Percentiles rank a stretch among this genome's conserved stretches.
Evolutionary conservation across 2,113 vertebrate species (phyloP).

Genomic region (Nyctereutes procyonoides): DNA sequence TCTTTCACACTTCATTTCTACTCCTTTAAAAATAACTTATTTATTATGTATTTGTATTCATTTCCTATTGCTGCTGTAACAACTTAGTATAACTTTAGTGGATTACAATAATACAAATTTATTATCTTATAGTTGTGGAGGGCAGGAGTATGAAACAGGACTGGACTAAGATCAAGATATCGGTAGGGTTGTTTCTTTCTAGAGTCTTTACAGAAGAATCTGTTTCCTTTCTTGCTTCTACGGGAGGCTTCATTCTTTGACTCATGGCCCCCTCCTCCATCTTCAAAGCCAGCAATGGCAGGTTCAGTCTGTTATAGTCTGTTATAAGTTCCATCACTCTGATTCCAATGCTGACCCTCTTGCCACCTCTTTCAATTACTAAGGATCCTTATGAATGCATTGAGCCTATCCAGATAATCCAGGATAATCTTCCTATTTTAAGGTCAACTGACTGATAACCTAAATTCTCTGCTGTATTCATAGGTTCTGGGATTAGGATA

Average conservation of each 20-base stretch:
- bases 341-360: not conserved
- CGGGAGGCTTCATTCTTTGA: not conserved
- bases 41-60: not conserved
- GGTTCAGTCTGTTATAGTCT: no score
- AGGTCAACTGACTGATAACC: not conserved
- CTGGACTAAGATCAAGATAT: not conserved
- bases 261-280: no score
- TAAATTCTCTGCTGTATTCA: not conserved
- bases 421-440: not conserved
- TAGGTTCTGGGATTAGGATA: not conserved
- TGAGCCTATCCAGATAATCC: not conserved
- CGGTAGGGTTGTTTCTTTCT: not conserved
- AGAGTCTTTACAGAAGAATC: not conserved
- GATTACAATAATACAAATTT: not conserved
- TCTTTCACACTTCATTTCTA: not conserved
- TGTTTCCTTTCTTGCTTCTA: not conserved
- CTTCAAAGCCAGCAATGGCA: not conserved
- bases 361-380: not conserved
- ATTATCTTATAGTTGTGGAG: not conserved
- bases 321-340: not conserved
- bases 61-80: not conserved
- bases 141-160: not conserved
- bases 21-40: not conserved
- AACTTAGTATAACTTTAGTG: not conserved
- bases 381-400: not conserved